phyloP scores from a whole-genome alignment of 2,888 invertebrate species.

The Blastobasis adustella region DNA sequence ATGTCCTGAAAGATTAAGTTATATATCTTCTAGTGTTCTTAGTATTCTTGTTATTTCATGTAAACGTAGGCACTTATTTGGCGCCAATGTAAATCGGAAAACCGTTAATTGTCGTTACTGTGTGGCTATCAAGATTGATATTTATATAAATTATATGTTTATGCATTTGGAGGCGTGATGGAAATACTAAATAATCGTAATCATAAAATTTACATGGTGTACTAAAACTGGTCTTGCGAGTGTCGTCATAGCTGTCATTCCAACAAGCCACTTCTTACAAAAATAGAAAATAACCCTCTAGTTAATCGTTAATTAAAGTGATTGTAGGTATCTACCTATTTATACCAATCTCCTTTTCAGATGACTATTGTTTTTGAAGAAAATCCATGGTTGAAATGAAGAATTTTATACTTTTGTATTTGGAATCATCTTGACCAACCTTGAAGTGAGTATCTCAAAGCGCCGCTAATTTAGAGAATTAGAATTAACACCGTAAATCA shows the following conservation, averaged over 20 bases:
- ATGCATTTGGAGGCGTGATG: too few species aligned
- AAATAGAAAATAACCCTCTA: slow-evolving; percentile 6
- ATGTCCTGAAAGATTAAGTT: not conserved
- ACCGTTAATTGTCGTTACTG: slow-evolving; percentile 44
- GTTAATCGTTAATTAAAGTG: slow-evolving; percentile 5
- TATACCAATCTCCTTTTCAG: slow-evolving; percentile 30
- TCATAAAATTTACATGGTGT: slow-evolving; percentile 35
- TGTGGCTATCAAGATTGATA: not conserved
- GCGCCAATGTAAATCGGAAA: slow-evolving; percentile 63
- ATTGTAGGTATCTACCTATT: not conserved
- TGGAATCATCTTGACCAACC: slow-evolving; percentile 71
- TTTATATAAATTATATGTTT: not conserved
- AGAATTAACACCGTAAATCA: too few species aligned
- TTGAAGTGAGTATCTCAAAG: slow-evolving; percentile 59
- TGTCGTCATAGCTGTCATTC: slow-evolving; percentile 71
- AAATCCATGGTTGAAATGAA: slow-evolving; percentile 52
- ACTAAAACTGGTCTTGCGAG: slow-evolving; percentile 62
- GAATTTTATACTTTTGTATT: slow-evolving; percentile 47
- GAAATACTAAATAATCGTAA: slow-evolving; percentile 12
- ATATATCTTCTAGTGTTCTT: not conserved
- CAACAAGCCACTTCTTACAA: slow-evolving; percentile 17
- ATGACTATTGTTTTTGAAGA: slow-evolving; percentile 29
- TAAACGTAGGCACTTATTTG: slow-evolving; percentile 73
- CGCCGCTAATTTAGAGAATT: slow-evolving; percentile 10
- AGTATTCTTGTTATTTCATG: slow-evolving; percentile 21